These are phyloP conservation scores for Torymus aiolomorphi DNA, from an alignment of 2,888 invertebrate genomes.

Conservation along the genomic window DNA sequence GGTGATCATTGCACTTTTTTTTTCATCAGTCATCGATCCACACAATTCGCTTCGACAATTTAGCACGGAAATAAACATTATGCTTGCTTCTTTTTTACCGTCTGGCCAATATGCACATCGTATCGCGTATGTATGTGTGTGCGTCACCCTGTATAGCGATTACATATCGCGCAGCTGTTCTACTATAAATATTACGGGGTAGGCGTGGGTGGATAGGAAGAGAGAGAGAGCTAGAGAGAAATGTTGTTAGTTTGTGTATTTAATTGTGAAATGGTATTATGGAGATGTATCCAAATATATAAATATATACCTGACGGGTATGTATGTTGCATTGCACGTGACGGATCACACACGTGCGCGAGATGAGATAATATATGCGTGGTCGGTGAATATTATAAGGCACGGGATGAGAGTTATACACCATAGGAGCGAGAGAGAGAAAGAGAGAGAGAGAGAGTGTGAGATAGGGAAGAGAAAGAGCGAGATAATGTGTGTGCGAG, in stretches of 20 bases:
- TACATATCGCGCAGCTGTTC: slow-evolving; percentile 60
- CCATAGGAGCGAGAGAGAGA: background rate
- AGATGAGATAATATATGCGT: slow-evolving; percentile 4
- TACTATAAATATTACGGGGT: slow-evolving; percentile 54
- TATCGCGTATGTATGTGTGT: background rate
- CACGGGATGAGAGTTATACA: background rate
- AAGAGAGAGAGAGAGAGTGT: background rate
- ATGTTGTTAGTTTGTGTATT: background rate
- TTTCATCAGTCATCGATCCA: no score
- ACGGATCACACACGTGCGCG: slow-evolving; percentile 23
- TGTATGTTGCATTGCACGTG: slow-evolving; percentile 38
- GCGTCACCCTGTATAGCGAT: slow-evolving; percentile 54
- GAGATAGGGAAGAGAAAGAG: background rate
- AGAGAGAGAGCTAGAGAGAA: slow-evolving; percentile 18
- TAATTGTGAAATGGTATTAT: background rate
- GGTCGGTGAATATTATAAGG: background rate
- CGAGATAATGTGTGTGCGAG: background rate
- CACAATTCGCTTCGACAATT: no score
- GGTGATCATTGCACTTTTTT: slow-evolving; percentile 35
- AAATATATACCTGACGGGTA: background rate
- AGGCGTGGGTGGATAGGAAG: background rate
- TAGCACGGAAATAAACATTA: no score
- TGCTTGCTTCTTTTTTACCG: no score
- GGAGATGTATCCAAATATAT: background rate
- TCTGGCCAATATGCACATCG: no score